Evolutionary conservation across 2,797 vertebrate genomes (phyloP), one percentile per base, ranked within the genome.

Genomic region (Anas capensis): DNA sequence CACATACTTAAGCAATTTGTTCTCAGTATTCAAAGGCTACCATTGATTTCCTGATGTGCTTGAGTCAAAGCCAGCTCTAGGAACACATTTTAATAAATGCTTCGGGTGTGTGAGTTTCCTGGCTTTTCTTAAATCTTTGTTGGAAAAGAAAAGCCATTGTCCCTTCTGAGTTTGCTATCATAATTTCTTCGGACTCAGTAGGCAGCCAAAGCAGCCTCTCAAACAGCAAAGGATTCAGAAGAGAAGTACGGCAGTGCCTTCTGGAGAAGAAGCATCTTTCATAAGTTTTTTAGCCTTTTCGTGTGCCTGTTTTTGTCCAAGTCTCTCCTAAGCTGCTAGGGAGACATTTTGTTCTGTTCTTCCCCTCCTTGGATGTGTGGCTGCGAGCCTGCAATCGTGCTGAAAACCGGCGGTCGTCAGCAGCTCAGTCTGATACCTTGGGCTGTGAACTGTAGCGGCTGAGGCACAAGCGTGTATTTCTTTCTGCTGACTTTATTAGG

Each of bases 401-500:
- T 73, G 78, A 72, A 89, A 80, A 48, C n/a, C n/a, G 3, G 3
- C 24, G 58, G 1, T 73, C 2, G 0, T 88, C 95, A 86, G 90
- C 92, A 80, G 33, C 65, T 89, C 66, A 33, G 70, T 27, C 73
- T 62, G 9, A 84, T 40, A 69, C 1, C 0, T 65, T 14, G 44
- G 57, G 80, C 82, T 92, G 82, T 7, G 9, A 78, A 56, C 38
- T 90, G 56, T 29, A 62, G 90, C 56, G 80, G 62, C 92, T 88
- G 80, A 94, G 51, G 38, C 75, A 82, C 73, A 88, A 69, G 78
- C 78, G 3, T 95, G 60, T 95, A 70, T 95, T 95, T 94, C 90
- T 95, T 93, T 82, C 90, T 94, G 90, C 95, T 93, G 92, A 68
- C 83, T 95, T 94, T 95, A 88, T 95, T 94, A 88, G 93, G 79